Conservation (phyloP, 2,797 vertebrate genomes). For the Rhinatrema bivittatum region DNA sequence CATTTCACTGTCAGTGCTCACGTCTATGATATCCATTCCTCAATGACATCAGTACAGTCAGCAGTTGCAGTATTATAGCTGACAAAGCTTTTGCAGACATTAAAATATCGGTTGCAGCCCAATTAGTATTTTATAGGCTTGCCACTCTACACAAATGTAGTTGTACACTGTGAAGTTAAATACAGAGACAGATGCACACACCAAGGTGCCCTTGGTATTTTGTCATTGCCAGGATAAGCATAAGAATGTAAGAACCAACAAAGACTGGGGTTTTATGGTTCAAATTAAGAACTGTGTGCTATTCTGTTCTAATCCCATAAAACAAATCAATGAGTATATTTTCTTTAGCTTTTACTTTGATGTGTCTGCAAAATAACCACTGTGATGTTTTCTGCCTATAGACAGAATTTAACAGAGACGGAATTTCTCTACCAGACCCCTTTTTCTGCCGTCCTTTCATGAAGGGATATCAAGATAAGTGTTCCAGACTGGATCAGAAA, state of each 20-base stretch:
- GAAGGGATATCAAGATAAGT: no score
- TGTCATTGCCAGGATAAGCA: background rate
- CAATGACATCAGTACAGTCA: slow-evolving; percentile 6
- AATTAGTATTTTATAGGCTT: slow-evolving; percentile 13
- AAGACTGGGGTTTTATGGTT: background rate
- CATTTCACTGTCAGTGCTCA: slow-evolving; percentile 7
- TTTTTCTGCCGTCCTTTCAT: no score
- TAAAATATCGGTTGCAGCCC: slow-evolving; percentile 4
- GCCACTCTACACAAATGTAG: background rate
- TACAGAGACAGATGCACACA: slow-evolving; percentile 1
- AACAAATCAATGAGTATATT: no score
- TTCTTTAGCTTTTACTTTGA: no score
- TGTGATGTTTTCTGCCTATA: no score
- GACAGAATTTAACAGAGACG: no score
- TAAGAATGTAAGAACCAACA: background rate
- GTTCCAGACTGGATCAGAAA: no score
- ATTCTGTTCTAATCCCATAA: background rate
- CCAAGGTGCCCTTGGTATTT: slow-evolving; percentile 16
- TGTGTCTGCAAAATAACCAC: no score
- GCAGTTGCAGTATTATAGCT: background rate
- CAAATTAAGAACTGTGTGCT: background rate
- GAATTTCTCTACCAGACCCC: no score
- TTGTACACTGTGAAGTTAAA: background rate
- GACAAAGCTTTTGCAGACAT: slow-evolving; percentile 15
- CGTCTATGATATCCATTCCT: background rate